Evolutionary conservation across 2,113 vertebrate species (phyloP).

Genomic region (Ochotona curzoniae): DNA sequence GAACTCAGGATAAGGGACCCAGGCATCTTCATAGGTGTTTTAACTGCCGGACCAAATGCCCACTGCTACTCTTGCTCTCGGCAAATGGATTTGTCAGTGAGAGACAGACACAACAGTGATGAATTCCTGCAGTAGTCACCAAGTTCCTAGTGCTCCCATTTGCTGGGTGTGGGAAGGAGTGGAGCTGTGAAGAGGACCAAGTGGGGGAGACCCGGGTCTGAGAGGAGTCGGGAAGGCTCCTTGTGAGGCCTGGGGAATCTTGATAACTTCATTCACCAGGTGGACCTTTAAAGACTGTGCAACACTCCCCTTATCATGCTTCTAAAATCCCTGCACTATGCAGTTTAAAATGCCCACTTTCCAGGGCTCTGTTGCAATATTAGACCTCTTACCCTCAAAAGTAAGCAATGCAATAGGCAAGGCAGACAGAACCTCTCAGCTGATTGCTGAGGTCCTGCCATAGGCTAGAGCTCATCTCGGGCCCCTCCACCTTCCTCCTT

Average conservation of each 20-base stretch:
- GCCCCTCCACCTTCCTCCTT: rapidly evolving
- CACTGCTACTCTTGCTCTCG: background rate
- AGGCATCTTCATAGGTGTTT: no score
- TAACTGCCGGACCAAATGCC: no score
- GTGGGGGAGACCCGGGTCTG: background rate
- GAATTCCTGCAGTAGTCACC: background rate
- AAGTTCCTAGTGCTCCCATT: background rate
- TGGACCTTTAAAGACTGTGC: constrained; percentile 10
- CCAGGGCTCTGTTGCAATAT: constrained; percentile 6
- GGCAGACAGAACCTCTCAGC: background rate
- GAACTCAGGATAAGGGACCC: no score
- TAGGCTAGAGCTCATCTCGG: background rate
- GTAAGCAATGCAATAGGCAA: background rate
- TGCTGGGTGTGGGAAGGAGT: background rate
- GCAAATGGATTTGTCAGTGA: background rate
- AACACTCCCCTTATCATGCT: background rate
- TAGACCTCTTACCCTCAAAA: constrained; percentile 35
- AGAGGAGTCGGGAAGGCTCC: background rate
- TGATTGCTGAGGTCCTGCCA: background rate
- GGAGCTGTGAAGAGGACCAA: background rate
- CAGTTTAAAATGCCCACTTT: background rate
- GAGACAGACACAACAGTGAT: background rate
- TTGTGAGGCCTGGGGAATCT: background rate
- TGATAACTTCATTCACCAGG: background rate
- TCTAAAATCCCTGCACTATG: background rate